Base-by-base conservation (phyloP, 2,113 vertebrate species). In the Semicossyphus pulcher region DNA sequence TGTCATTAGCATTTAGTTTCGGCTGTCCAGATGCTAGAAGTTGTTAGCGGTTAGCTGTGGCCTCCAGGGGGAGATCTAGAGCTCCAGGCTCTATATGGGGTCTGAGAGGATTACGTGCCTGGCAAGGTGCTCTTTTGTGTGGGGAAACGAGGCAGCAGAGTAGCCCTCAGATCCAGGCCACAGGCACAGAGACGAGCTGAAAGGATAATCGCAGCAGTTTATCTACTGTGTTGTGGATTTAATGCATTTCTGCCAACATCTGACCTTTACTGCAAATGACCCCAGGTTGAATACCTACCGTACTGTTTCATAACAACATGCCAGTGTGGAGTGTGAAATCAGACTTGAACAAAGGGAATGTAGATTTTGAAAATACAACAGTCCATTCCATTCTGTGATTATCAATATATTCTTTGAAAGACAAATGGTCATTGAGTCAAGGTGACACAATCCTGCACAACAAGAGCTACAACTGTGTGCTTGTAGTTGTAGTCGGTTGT, bases 51-150 rank as follows among this genome's bases (percentile, higher is more conserved):
- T 49, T 36, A 56, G 72, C 45, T 28, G 34, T 5, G 4, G 31
- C 44, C 59, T 62, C 26, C 34, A 41, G 65, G 52, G 26, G 65
- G 53, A 53, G 64, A 77, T 11, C n/a, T 36, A 53, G 39, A 62
- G 61, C 48, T 65, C 26, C 52, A 12, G 67, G 72, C 53, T 51
- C 48, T 52, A 28, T 12, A 41, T 4, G 61, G 67, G 76, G 18
- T 82, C 57, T 76, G 57, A 76, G 73, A 76, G 68, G 83, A 85
- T 73, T 81, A 72, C n/a, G 31, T 72, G n/a, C 41, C 69, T 73
- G 58, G 71, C 83, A 80, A 86, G 80, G 80, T 84, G 78, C 59
- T 87, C 74, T 71, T 85, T 62, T 84, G 79, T 83, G 69, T 70
- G 23, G 32, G 51, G 32, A 73, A 62, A 42, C 25, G 25, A 74